Evolutionary conservation across 2,888 invertebrate species (phyloP).

Genomic region (Clistopyga incitator): DNA sequence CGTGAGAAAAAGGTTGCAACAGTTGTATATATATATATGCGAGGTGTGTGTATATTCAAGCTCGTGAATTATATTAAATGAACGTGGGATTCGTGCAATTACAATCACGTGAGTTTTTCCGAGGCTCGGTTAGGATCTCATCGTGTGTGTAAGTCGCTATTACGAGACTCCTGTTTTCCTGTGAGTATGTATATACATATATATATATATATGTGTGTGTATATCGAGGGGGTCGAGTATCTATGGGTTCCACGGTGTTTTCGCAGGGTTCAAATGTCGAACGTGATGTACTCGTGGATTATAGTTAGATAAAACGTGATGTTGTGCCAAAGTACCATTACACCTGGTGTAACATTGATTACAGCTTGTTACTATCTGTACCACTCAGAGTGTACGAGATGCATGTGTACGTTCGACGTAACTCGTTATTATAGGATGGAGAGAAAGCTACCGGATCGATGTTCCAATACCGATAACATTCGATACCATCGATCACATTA

Average conservation of each 20-base stretch:
- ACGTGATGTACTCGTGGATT: slow-evolving; percentile 45
- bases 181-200: neutral
- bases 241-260: neutral
- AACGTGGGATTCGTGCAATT: slow-evolving; percentile 62
- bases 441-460: slow-evolving; percentile 14
- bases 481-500: slow-evolving; percentile 4
- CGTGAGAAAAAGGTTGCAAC: slow-evolving; percentile 1
- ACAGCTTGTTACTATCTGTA: slow-evolving; percentile 26
- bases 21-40: neutral
- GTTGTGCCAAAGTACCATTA: slow-evolving; percentile 1
- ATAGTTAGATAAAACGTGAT: slow-evolving; percentile 42
- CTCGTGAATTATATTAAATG: slow-evolving; percentile 58
- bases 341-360: slow-evolving; percentile 26
- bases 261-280: slow-evolving; percentile 51
- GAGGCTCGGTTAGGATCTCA: neutral
- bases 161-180: slow-evolving; percentile 14
- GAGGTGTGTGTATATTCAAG: slow-evolving; percentile 1
- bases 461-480: slow-evolving; percentile 1
- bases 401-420: neutral
- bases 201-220: too few species aligned
- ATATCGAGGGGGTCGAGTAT: neutral
- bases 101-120: slow-evolving; percentile 51
- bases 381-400: slow-evolving; percentile 36
- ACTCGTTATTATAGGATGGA: slow-evolving; percentile 9
- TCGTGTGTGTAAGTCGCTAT: neutral